phyloP scores from a whole-genome alignment of 2,113 vertebrate species.

The Hypanus sabinus region DNA sequence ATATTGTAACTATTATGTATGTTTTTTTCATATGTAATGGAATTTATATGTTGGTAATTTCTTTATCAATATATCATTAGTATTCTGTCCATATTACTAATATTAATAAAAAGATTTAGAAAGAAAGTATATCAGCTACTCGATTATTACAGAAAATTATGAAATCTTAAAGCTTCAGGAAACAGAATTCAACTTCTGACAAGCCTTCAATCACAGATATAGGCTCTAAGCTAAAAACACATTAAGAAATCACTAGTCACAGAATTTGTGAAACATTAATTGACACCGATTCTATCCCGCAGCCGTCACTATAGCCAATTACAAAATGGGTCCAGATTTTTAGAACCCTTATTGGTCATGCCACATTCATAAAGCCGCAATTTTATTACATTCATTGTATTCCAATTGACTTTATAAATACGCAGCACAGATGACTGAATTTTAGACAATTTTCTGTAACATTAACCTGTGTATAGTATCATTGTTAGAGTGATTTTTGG shows the following conservation, averaged over 20 bases:
- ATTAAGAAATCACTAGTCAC: neutral
- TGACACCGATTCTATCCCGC: neutral
- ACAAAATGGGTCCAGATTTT: neutral
- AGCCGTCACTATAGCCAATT: neutral
- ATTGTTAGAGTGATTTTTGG: too few species aligned
- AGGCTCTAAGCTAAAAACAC: neutral
- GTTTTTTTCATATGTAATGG: too few species aligned
- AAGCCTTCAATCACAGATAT: neutral
- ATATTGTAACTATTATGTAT: too few species aligned
- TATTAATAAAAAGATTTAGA: too few species aligned
- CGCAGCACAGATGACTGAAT: neutral
- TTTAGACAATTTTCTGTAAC: neutral
- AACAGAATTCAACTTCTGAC: neutral
- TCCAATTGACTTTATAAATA: neutral
- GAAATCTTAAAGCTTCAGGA: neutral
- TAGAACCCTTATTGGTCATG: neutral
- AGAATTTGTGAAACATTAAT: neutral
- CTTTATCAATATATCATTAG: too few species aligned
- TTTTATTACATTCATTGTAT: neutral
- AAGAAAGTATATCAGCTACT: too few species aligned
- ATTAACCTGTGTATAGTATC: neutral
- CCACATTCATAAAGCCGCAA: neutral
- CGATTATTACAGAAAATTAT: too few species aligned
- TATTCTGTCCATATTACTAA: too few species aligned
- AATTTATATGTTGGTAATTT: too few species aligned